Evolutionary conservation across 2,888 invertebrate species (phyloP), one percentile per base, ranked within the genome.

Genomic region (Erannis defoliaria): DNA sequence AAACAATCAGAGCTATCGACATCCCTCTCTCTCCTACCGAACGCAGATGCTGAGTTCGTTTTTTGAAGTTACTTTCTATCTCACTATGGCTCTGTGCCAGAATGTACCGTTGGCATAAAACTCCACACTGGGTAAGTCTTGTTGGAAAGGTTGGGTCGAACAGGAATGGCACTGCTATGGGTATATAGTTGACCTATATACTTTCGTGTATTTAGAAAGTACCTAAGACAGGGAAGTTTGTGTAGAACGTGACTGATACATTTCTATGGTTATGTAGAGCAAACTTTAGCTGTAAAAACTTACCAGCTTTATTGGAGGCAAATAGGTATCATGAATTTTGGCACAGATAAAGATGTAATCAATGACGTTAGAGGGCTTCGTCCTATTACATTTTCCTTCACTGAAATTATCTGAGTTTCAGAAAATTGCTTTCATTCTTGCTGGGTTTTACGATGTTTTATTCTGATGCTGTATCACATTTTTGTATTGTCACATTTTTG

Each of bases 11-110:
- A 80, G 76, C 75, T 90, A 84, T 80, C 82, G 78, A 85, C 78
- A 86, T 93, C 93, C 90, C 92, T 84, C 88, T 92, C 84, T 77
- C 90, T 83, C 92, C 82, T 81, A 79, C 77, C 77, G 75, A 78
- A 81, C 74, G 76, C 80, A 80, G 85, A 88, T 83, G 83, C 85
- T 85, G 86, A 78, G 80, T 84, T 82, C 77, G 86, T 84, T 85
- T 86, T 86, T 84, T 73, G 74, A 77, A 77, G 86, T 83, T 82
- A 53, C 56, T 80, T 78, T 82, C 78, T 82, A 81, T 78, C 82
- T 89, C 88, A 77, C 81, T 81, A 89, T 93, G 90, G 90, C 90
- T 82, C 84, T 80, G 76, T 86, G 90, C 91, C 90, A 90, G 85
- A 76, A 70, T 75, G 85, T 88, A 91, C 81, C 85, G 90, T 88